A percentile compares a stretch with the other conserved stretches of the same genome.
phyloP scores from a whole-genome alignment of 1,140 invertebrate genomes.

The Tribolium madens region DNA sequence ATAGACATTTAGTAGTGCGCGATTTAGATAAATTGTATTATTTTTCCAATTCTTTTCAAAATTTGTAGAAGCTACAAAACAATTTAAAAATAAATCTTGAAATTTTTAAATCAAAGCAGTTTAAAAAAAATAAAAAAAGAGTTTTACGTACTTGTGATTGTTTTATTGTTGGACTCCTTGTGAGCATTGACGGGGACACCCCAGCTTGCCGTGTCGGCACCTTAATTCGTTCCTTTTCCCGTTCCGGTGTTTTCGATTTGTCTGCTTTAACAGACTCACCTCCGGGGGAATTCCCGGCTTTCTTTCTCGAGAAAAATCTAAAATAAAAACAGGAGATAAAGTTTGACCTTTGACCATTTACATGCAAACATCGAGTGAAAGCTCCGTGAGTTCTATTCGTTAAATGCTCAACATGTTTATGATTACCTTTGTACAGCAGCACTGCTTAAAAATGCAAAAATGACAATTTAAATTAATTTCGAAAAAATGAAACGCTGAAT shows the following conservation, averaged over 20 bases:
- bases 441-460: slow-evolving; percentile 50
- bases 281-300: slow-evolving; percentile 73
- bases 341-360: background rate
- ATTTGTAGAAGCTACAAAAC: too few species aligned
- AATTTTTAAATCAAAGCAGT: too few species aligned
- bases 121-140: too few species aligned
- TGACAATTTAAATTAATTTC: slow-evolving; percentile 23
- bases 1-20: too few species aligned
- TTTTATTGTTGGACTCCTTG: slow-evolving; percentile 69
- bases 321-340: slow-evolving; percentile 19
- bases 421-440: slow-evolving; percentile 57
- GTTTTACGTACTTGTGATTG: slow-evolving; percentile 68
- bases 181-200: slow-evolving; percentile 55
- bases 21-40: too few species aligned
- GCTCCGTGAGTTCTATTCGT: slow-evolving; percentile 3
- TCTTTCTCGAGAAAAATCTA: slow-evolving; percentile 86
- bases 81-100: too few species aligned
- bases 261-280: slow-evolving; percentile 69
- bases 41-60: too few species aligned
- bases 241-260: slow-evolving; percentile 81
- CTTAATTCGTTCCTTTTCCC: slow-evolving; percentile 58
- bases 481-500: background rate
- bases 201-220: slow-evolving; percentile 5
- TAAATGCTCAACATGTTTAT: background rate
- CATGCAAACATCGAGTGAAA: slow-evolving; percentile 29